Percentiles rank a stretch among this genome's conserved stretches.
phyloP scores from a whole-genome alignment of 2,113 vertebrate species.

The Cheilinus undulatus region DNA sequence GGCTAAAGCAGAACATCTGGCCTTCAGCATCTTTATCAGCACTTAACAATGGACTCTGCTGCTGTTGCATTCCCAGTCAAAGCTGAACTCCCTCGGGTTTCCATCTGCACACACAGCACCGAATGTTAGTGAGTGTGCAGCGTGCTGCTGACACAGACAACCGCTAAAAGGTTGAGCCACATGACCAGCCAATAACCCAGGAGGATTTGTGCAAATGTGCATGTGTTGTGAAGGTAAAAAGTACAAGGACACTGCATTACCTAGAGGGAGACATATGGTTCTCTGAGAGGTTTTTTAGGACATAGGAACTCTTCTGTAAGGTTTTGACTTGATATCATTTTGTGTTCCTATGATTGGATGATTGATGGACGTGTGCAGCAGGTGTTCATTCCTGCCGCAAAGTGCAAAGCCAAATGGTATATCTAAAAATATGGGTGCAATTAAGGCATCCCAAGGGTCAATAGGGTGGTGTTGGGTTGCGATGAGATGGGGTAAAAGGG shows the following conservation, averaged over 20 bases:
- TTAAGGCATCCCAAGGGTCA: constrained; percentile 57
- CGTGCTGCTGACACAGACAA: constrained; percentile 70
- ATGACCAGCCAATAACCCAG: constrained; percentile 45
- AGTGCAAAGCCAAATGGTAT: constrained; percentile 51
- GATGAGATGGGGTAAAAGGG: constrained; percentile 51
- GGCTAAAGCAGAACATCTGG: constrained; percentile 42
- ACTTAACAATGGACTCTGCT: constrained; percentile 54
- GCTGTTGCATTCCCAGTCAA: constrained; percentile 58
- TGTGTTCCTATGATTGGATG: neutral
- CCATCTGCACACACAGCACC: constrained; percentile 69
- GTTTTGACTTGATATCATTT: neutral
- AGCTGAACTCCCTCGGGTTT: constrained; percentile 50
- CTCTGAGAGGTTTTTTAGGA: constrained; percentile 12
- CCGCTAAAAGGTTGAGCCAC: constrained; percentile 55
- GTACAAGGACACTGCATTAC: constrained; percentile 23
- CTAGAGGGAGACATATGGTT: constrained; percentile 16
- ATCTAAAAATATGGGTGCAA: constrained; percentile 68
- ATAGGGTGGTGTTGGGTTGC: constrained; percentile 43
- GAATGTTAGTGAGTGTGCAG: constrained; percentile 39
- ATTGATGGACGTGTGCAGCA: constrained; percentile 46
- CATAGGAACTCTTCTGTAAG: neutral
- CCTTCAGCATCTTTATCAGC: constrained; percentile 59
- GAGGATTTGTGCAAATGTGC: constrained; percentile 54
- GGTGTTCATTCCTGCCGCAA: constrained; percentile 40
- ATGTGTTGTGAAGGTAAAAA: constrained; percentile 17